phyloP scores from a whole-genome alignment of 1,140 invertebrate genomes.

The Tetramorium alpestre region DNA sequence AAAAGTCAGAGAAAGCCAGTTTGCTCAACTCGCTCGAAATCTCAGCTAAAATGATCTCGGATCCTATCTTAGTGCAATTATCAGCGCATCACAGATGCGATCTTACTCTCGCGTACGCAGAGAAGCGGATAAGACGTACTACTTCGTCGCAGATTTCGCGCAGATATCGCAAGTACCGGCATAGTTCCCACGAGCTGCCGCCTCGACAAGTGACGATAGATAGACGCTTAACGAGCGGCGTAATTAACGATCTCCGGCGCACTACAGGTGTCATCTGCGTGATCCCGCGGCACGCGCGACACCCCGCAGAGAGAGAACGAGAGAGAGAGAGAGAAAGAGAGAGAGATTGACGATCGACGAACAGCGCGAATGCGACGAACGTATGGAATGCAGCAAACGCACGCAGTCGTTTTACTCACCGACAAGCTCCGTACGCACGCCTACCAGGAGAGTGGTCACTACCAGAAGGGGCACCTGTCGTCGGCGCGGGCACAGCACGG shows the following conservation, averaged over 20 bases:
- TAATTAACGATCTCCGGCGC: slow-evolving; percentile 28
- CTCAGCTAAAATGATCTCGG: not conserved
- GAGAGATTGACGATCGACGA: not conserved
- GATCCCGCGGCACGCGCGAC: not conserved
- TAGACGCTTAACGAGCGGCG: slow-evolving; percentile 13
- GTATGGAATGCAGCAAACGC: not conserved
- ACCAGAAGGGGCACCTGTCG: slow-evolving; percentile 73
- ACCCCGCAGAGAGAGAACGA: too few relatives aligned
- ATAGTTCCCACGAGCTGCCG: not conserved
- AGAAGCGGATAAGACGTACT: not conserved
- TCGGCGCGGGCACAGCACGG: slow-evolving; percentile 65
- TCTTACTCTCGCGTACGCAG: not conserved
- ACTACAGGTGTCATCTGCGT: slow-evolving; percentile 31
- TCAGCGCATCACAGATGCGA: not conserved
- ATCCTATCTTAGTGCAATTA: not conserved
- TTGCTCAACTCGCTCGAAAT: not conserved
- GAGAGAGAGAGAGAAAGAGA: too few relatives aligned
- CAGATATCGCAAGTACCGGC: not conserved
- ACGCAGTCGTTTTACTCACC: slow-evolving; percentile 71
- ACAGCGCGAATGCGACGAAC: not conserved
- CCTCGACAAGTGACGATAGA: slow-evolving; percentile 17
- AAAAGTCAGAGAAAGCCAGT: not conserved
- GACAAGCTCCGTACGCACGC: slow-evolving; percentile 74
- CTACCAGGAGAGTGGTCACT: slow-evolving; percentile 69
- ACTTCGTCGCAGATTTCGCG: not conserved